Base-by-base conservation (phyloP, 2,888 invertebrate genomes). In the Acleris sparsana region DNA sequence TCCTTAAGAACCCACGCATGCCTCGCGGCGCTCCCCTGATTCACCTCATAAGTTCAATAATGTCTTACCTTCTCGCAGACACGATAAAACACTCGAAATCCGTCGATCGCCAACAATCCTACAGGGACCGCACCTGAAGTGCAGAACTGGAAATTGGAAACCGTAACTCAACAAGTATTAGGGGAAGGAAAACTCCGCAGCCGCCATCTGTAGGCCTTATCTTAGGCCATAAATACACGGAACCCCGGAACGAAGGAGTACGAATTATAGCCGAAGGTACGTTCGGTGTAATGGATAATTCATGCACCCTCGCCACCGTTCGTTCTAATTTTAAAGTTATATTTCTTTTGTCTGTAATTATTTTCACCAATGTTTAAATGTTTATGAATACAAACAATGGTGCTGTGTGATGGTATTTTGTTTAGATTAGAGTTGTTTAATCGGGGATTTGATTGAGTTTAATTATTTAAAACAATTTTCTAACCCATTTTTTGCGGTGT, bases 91-190 rank as follows among this genome's bases (percentile, higher is more conserved):
- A 66, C 61, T 57, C 48, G 48, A 66, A 66, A 66, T 66, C 66
- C 66, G 66, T 62, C 62, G 53, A 65, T 65, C 59, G 67, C 71
- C 67, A 74, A 78, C 78, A 75, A 79, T 78, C 75, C 78, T 75
- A 71, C 71, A 70, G 80, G 75, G 78, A 76, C 70, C 67, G 75
- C 85, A 90, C 91, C 90, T 89, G 88, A 87, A 89, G 87, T 87
- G 86, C 80, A 83, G 82, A 82, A 77, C 85, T 88, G 87, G 85
- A 91, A 91, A 92, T 92, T 92, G 91, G 88, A 87, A 87, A 84
- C 86, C 85, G 89, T 92, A 91, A 91, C 86, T 92, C 91, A 92
- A 89, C 90, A 87, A 91, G 90, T 92, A 91, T 90, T 89, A 90
- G 86, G 90, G 91, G 88, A 86, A 84, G 86, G 89, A 90, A 89